A percentile compares a stretch with the other conserved stretches of the same genome.
Evolutionary conservation across 2,113 vertebrate genomes (phyloP).

Genomic region (Mesoclemmys tuberculata): DNA sequence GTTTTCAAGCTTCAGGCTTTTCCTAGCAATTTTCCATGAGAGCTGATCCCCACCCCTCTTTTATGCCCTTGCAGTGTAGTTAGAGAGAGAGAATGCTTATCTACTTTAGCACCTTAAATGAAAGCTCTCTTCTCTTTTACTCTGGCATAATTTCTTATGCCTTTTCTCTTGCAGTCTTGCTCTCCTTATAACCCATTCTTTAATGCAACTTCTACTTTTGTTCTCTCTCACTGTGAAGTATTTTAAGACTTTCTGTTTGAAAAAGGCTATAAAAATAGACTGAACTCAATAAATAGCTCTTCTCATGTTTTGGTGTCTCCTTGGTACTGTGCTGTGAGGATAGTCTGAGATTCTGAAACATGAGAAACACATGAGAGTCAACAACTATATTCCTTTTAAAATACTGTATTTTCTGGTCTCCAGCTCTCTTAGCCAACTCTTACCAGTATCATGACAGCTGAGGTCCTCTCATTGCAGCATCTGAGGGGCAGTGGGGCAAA

Average conservation of each 20-base stretch:
- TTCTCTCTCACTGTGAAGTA: conserved; percentile 58
- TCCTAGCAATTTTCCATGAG: too few relatives aligned
- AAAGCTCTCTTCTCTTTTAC: neutral
- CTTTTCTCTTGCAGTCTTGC: conserved; percentile 22
- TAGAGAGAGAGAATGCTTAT: neutral
- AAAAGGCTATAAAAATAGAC: conserved; percentile 55
- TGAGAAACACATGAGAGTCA: rapidly evolving
- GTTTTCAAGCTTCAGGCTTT: too few relatives aligned
- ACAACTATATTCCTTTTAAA: neutral
- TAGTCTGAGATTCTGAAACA: neutral
- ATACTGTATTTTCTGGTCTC: neutral
- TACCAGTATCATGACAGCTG: rapidly evolving
- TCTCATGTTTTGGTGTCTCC: conserved; percentile 47
- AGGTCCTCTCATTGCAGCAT: neutral
- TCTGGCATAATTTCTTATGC: conserved; percentile 20
- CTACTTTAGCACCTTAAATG: neutral
- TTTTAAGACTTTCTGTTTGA: conserved; percentile 50
- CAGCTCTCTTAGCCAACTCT: neutral
- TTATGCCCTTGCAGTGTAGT: neutral
- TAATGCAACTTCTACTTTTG: conserved; percentile 62
- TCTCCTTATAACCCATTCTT: conserved; percentile 6
- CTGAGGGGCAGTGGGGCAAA: neutral
- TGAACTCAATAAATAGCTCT: conserved; percentile 59
- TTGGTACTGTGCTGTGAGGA: neutral
- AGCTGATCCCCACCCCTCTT: too few relatives aligned